Percentiles rank a stretch among this genome's conserved stretches.
phyloP scores from a whole-genome alignment of 2,888 invertebrate species.

The Omphaloscelis lunosa region DNA sequence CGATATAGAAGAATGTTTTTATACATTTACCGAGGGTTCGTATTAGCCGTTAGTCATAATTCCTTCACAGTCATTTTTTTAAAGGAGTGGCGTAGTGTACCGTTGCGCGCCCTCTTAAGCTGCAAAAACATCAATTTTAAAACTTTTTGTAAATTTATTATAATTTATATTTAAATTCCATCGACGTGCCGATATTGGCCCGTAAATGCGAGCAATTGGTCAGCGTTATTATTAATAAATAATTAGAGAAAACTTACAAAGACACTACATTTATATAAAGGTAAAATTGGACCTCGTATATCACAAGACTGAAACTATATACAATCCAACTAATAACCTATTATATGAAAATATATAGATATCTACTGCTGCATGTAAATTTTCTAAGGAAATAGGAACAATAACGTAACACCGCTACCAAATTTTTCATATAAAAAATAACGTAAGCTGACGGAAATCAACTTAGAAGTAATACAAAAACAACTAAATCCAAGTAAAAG shows the following conservation, averaged over 20 bases:
- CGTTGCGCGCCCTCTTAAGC: no score
- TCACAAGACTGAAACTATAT: no score
- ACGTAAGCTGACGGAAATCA: slow-evolving; percentile 26
- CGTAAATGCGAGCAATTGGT: neutral
- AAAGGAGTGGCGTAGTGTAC: no score
- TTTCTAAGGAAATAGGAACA: slow-evolving; percentile 1
- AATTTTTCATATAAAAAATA: slow-evolving; percentile 4
- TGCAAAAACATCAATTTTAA: neutral
- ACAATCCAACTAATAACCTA: neutral
- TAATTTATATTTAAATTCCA: neutral
- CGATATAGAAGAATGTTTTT: no score
- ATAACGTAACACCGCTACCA: neutral
- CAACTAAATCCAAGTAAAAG: slow-evolving; percentile 42
- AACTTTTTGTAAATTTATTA: neutral
- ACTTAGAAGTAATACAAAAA: slow-evolving; percentile 41
- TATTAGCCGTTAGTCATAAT: no score
- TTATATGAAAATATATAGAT: neutral
- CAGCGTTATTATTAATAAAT: neutral
- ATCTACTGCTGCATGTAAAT: neutral
- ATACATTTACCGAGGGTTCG: no score
- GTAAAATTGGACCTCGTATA: neutral
- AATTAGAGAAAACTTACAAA: neutral
- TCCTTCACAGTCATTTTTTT: no score
- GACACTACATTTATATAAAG: neutral
- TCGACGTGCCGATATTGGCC: no score